phyloP scores from a whole-genome alignment of 2,113 vertebrate species.

The Odocoileus virginianus region DNA sequence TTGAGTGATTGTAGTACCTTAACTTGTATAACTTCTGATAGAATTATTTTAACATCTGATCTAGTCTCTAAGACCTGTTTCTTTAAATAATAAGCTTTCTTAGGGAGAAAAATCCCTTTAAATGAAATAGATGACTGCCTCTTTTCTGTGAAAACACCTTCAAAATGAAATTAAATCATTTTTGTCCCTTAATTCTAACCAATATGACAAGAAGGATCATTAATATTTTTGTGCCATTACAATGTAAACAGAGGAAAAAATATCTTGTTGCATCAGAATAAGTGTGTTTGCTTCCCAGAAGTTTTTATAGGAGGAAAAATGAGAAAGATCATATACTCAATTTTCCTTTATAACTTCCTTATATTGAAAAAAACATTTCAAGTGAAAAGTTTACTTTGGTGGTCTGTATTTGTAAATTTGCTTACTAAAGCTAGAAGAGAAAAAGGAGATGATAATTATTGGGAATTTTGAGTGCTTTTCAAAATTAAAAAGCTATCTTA shows the following conservation, averaged over 20 bases:
- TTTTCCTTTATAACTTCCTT: background rate
- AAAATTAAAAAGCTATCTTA: background rate
- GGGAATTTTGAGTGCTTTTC: background rate
- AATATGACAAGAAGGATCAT: background rate
- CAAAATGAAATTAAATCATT: background rate
- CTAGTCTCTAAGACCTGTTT: background rate
- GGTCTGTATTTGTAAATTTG: background rate
- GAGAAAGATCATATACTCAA: background rate
- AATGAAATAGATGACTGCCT: background rate
- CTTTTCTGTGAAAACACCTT: background rate
- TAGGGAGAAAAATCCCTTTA: background rate
- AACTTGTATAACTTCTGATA: background rate
- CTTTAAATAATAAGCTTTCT: background rate
- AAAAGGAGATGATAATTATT: background rate
- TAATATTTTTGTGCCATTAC: background rate
- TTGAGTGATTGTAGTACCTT: background rate
- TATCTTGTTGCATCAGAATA: background rate
- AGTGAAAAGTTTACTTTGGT: background rate
- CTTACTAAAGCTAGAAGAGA: background rate
- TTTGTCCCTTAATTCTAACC: background rate
- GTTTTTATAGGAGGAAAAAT: background rate
- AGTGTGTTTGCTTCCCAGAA: background rate
- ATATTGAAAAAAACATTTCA: background rate
- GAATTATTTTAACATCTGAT: background rate
- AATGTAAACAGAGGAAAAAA: background rate